Conservation (phyloP, 35 echinoderm and acorn worm species). For the Ophiothrix spiculata region DNA sequence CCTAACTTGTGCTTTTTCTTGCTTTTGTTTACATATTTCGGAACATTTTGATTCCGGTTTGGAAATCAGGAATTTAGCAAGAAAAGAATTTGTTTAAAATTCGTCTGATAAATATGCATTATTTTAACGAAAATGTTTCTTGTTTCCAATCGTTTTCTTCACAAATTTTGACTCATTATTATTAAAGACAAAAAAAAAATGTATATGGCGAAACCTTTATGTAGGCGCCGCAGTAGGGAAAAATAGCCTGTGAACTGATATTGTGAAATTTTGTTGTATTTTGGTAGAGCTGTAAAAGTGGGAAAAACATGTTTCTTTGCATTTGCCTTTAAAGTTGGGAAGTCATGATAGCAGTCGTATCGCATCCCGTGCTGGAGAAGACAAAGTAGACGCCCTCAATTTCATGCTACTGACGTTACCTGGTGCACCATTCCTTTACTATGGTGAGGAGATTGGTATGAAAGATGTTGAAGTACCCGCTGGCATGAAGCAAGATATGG, state of each 20-base stretch:
- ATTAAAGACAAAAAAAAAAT: no score
- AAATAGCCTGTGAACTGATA: background rate
- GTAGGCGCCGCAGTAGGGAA: background rate
- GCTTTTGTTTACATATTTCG: no score
- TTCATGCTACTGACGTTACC: constrained; percentile 70
- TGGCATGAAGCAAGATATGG: background rate
- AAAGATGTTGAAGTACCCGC: constrained; percentile 9
- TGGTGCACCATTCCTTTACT: constrained; percentile 53
- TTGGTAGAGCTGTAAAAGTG: background rate
- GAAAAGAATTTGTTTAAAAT: no score
- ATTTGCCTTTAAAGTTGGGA: constrained; percentile 48
- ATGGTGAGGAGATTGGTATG: constrained; percentile 88
- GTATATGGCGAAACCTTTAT: no score
- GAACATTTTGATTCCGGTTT: no score
- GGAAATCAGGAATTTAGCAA: no score
- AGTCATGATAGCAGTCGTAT: constrained; percentile 46
- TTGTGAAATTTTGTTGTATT: background rate
- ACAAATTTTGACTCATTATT: no score
- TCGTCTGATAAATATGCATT: no score
- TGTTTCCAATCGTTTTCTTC: no score
- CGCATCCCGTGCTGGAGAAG: constrained; percentile 44
- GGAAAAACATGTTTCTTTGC: background rate
- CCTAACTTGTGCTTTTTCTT: no score
- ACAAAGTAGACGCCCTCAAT: constrained; percentile 33
- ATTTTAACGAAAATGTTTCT: no score